Percentiles rank a stretch among this genome's conserved stretches.
Conservation (phyloP, 2,888 invertebrate genomes). For the Tetragonula carbonaria region DNA sequence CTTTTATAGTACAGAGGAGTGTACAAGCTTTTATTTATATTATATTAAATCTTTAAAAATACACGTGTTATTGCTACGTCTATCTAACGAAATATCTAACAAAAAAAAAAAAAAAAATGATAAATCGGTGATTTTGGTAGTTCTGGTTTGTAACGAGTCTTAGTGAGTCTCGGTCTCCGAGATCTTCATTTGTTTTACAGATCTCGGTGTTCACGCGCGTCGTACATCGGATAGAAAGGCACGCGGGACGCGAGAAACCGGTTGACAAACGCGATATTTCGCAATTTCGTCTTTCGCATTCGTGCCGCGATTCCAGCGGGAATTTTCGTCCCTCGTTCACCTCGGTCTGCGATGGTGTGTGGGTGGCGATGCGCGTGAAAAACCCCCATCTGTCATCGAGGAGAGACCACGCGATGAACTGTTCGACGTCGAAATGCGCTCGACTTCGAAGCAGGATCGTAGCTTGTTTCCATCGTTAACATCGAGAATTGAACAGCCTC, state of each 20-base stretch:
- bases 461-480: background rate
- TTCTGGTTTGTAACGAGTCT: no score
- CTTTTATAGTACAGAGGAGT: no score
- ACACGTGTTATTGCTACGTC: no score
- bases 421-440: background rate
- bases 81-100: no score
- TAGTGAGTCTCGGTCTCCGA: background rate
- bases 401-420: background rate
- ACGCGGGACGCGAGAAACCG: slow-evolving; percentile 1
- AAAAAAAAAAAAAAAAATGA: no score
- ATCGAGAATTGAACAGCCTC: background rate
- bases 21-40: no score
- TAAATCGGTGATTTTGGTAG: no score
- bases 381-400: background rate
- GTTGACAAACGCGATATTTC: slow-evolving; percentile 8
- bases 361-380: background rate
- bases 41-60: no score
- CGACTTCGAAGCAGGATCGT: background rate
- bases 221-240: background rate
- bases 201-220: background rate
- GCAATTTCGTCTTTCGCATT: background rate
- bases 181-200: slow-evolving; percentile 21
- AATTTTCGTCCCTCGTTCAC: background rate
- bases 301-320: background rate
- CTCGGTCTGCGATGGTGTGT: background rate